These are phyloP conservation scores for Notodonta ziczac DNA, from an alignment of 2,888 invertebrate species.

Conservation along the genomic window DNA sequence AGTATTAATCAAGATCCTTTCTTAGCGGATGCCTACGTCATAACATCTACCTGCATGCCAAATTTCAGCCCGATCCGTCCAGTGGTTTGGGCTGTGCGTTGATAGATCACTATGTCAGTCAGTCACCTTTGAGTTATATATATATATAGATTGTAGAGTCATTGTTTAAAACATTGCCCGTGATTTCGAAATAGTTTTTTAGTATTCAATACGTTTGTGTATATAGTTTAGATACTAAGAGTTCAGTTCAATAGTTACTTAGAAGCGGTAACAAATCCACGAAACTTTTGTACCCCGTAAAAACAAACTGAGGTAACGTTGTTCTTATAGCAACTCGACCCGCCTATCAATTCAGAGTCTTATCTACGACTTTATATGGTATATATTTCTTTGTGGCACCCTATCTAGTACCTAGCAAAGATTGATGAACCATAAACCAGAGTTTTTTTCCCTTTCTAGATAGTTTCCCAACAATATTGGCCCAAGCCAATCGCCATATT, in stretches of 20 bases:
- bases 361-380: constrained; percentile 3
- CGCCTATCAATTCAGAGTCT: constrained; percentile 11
- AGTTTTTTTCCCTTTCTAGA: constrained; percentile 18
- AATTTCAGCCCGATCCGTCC: too few species aligned
- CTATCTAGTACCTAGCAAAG: constrained; percentile 11
- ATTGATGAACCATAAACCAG: constrained; percentile 32
- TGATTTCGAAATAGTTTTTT: too few species aligned
- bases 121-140: too few species aligned
- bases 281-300: constrained; percentile 9
- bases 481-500: constrained; percentile 17
- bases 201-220: too few species aligned
- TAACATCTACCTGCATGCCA: too few species aligned
- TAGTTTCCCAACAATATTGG: constrained; percentile 38
- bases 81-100: too few species aligned
- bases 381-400: constrained; percentile 5
- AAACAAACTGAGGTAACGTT: constrained; percentile 23
- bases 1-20: too few species aligned
- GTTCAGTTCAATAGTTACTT: neutral
- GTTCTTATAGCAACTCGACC: neutral
- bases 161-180: too few species aligned
- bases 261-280: neutral
- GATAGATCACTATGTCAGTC: too few species aligned
- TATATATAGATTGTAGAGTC: too few species aligned
- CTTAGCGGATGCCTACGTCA: too few species aligned
- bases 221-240: too few species aligned